Evolutionary conservation across 1,140 invertebrate species (phyloP), one percentile per base, ranked within the genome.

Genomic region (Cylas formicarius): DNA sequence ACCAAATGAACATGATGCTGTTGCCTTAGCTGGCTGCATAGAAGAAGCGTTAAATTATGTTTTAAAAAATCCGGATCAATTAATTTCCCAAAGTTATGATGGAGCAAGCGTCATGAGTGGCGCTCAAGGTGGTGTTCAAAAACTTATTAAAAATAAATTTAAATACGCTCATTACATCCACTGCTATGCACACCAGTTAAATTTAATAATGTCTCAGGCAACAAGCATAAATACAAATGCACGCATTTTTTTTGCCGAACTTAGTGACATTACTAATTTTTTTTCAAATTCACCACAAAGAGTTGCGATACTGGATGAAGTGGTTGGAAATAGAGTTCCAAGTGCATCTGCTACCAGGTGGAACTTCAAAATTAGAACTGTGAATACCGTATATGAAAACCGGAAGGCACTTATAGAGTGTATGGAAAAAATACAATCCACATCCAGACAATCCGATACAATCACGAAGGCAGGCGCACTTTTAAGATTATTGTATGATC

Each of bases 41-140:
- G 19, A 56, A 24, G 34, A 46, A 41, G 26, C 52, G 42, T 47
- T 63, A 20, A 43, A 58, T 33, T 23, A 28, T 35, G 44, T 63
- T 44, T 36, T 48, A 39, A 46, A 58, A 38, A 50, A 38, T 44
- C 51, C 49, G 17, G 36, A 60, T 17, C 58, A 65, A 46, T 47
- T 64, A 17, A 61, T 65, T 50, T 55, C 57, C 17, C 61, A 66
- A 55, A 56, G 50, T 43, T 67, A 63, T 44, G 56, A 66, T 40
- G 50, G 61, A 35, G 58, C 61, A 49, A 36, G 52, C 11, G 49
- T 53, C 10, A 60, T 65, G 49, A 60, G 58, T 53, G 53, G 53
- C 35, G 41, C 6, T 22, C 46, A 33, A 4, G 50, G 44, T 48
- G 60, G 48, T 19, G 53, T 62, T 8, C 58, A 61, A 44, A 50